A percentile compares a stretch with the other conserved stretches of the same genome.
phyloP scores from a whole-genome alignment of 2,888 invertebrate species.

The Lomographa bimaculata region DNA sequence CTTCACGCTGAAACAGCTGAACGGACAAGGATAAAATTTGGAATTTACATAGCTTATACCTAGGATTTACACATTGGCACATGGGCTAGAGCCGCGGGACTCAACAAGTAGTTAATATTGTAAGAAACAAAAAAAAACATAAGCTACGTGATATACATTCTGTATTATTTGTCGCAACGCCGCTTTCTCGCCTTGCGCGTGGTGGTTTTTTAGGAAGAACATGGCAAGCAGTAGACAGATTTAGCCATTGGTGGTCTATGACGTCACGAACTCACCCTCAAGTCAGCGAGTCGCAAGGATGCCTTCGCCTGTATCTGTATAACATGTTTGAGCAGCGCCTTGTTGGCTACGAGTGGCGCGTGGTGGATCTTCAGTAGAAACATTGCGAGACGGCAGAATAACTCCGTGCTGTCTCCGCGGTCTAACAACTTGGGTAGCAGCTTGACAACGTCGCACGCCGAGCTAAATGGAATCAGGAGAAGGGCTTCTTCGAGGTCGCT shows the following conservation, averaged over 20 bases:
- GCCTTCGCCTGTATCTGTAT: slow-evolving; percentile 86
- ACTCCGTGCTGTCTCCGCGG: slow-evolving; percentile 88
- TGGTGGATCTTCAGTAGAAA: slow-evolving; percentile 91
- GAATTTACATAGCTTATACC: no score
- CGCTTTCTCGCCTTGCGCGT: no score
- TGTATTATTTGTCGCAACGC: no score
- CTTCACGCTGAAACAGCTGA: no score
- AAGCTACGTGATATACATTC: no score
- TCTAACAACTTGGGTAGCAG: slow-evolving; percentile 87
- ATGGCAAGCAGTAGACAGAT: background rate
- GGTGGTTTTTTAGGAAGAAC: background rate
- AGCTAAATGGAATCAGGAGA: slow-evolving; percentile 91
- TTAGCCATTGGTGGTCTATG: no score
- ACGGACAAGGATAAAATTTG: no score
- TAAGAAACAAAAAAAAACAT: no score
- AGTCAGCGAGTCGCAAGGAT: slow-evolving; percentile 78
- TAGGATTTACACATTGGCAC: no score
- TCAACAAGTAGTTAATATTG: no score
- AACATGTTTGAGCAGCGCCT: slow-evolving; percentile 86
- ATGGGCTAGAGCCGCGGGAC: no score
- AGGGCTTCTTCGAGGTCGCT: slow-evolving; percentile 97
- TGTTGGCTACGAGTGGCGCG: slow-evolving; percentile 90
- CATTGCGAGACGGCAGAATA: slow-evolving; percentile 89
- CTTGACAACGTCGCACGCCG: slow-evolving; percentile 90
- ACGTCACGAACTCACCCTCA: slow-evolving; percentile 78